Percentiles rank a stretch among this genome's conserved stretches.
Conservation (phyloP, 2,113 vertebrate species). For the Sebastes schlegelii region DNA sequence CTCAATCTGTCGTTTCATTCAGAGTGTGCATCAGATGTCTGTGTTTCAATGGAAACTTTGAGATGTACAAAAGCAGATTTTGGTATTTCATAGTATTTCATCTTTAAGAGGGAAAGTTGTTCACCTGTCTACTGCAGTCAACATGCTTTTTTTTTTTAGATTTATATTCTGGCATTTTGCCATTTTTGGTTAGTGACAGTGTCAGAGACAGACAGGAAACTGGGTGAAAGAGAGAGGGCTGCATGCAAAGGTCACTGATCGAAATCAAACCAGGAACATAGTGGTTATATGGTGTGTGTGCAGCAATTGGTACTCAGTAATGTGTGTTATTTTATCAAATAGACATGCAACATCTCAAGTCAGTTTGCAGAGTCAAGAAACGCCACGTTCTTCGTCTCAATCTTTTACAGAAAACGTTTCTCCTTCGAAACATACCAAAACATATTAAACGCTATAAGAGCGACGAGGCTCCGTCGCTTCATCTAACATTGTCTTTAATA, state of each 20-base stretch:
- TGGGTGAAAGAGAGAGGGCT: too few species aligned
- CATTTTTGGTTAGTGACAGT: neutral
- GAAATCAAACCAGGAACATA: too few species aligned
- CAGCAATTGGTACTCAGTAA: neutral
- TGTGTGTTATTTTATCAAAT: neutral
- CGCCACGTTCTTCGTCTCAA: neutral
- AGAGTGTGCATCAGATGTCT: constrained; percentile 22
- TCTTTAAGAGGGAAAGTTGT: neutral
- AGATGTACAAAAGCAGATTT: constrained; percentile 19
- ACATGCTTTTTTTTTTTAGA: neutral
- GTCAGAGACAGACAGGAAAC: too few species aligned
- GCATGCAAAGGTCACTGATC: neutral
- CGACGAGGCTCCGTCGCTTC: neutral
- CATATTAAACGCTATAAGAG: neutral
- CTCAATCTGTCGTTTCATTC: constrained; percentile 30
- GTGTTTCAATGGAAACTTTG: constrained; percentile 15
- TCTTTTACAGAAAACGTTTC: neutral
- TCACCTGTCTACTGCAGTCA: neutral
- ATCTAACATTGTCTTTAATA: neutral
- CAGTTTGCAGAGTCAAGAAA: neutral
- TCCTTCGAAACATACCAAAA: neutral
- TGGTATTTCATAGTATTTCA: neutral
- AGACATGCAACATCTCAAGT: neutral
- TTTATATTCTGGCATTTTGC: neutral
- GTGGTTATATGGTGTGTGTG: neutral